Evolutionary conservation across 2,797 vertebrate genomes (phyloP).

Genomic region (Pseudochirops corinnae): DNA sequence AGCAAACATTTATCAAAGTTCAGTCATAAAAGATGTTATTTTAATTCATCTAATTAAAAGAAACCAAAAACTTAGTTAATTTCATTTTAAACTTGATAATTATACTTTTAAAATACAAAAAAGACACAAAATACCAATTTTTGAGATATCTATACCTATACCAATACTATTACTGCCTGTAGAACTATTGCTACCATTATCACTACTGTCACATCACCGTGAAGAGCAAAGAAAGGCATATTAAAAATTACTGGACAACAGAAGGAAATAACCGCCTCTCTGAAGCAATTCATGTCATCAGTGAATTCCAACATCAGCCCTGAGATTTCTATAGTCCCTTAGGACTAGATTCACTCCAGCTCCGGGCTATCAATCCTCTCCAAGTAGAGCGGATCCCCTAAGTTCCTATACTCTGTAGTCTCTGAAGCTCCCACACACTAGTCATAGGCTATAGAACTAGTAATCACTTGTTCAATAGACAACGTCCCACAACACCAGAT

Average conservation of each 20-base stretch:
- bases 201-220: neutral
- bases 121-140: neutral
- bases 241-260: neutral
- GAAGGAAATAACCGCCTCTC: neutral
- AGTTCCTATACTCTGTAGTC: neutral
- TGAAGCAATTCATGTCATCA: neutral
- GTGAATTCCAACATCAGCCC: neutral
- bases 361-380: neutral
- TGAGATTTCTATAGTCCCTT: neutral
- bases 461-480: neutral
- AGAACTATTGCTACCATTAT: neutral
- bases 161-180: neutral
- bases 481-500: neutral
- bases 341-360: neutral
- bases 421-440: neutral
- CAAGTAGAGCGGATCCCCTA: neutral
- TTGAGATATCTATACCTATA: neutral
- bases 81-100: neutral
- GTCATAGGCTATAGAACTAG: neutral
- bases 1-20: neutral
- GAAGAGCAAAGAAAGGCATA: neutral
- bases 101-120: neutral
- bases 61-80: neutral
- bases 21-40: neutral
- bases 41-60: neutral